Conservation (phyloP, 1,140 invertebrate genomes). For the Calosoma granatense region DNA sequence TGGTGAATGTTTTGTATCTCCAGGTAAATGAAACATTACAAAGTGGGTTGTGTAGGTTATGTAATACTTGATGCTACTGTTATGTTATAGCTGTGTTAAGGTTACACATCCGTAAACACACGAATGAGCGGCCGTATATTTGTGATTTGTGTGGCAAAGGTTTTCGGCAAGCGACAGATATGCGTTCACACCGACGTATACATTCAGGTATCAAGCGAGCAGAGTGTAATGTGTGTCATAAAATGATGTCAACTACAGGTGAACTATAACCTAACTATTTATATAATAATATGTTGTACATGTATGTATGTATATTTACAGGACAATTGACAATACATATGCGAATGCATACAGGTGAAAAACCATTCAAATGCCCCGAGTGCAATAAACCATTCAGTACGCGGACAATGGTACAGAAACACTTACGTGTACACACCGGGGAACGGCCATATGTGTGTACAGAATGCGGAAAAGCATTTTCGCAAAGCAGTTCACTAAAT, state of each 20-base stretch:
- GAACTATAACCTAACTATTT: constrained; percentile 11
- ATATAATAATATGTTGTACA: too few species aligned
- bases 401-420: constrained; percentile 18
- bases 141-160: constrained; percentile 47
- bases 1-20: constrained; percentile 16
- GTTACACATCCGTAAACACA: constrained; percentile 41
- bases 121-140: constrained; percentile 47
- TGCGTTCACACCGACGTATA: constrained; percentile 17
- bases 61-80: neutral
- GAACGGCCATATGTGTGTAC: constrained; percentile 19
- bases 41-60: too few species aligned
- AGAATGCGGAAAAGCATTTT: constrained; percentile 18
- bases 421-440: constrained; percentile 20
- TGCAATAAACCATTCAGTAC: constrained; percentile 19
- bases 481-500: constrained; percentile 20
- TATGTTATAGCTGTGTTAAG: constrained; percentile 19
- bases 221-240: constrained; percentile 20
- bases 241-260: constrained; percentile 21
- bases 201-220: constrained; percentile 17
- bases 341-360: constrained; percentile 21
- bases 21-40: constrained; percentile 13
- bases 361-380: constrained; percentile 18
- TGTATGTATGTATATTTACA: too few species aligned
- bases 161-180: constrained; percentile 38
- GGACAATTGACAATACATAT: constrained; percentile 20